These are phyloP conservation scores for Leucania comma DNA, from an alignment of 2,888 invertebrate species.

Conservation along the genomic window DNA sequence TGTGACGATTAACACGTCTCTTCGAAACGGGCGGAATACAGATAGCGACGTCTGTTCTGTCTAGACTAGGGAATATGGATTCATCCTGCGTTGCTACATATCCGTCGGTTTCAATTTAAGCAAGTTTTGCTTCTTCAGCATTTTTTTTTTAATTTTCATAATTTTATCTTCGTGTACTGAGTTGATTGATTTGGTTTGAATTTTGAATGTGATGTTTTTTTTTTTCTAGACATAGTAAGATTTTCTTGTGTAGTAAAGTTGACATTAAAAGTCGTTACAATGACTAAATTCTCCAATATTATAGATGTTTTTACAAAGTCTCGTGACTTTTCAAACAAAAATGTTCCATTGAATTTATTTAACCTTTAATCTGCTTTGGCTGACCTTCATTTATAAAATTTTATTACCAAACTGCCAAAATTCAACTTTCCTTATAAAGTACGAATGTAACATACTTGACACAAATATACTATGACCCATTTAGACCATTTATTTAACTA, in stretches of 20 bases:
- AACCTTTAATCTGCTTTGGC: conserved; percentile 7
- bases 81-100: conserved; percentile 54
- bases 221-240: no score
- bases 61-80: conserved; percentile 63
- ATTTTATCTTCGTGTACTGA: background rate
- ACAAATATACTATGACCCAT: conserved; percentile 26
- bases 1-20: conserved; percentile 66
- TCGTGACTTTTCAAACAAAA: background rate
- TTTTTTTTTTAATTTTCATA: conserved; percentile 19
- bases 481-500: conserved; percentile 30
- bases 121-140: conserved; percentile 39
- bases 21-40: conserved; percentile 61
- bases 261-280: background rate
- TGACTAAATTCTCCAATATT: background rate
- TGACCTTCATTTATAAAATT: conserved; percentile 24
- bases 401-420: conserved; percentile 18
- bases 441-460: conserved; percentile 45
- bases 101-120: conserved; percentile 59
- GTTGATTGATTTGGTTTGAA: background rate
- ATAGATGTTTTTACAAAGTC: background rate
- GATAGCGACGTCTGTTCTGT: conserved; percentile 56
- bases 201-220: background rate
- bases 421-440: conserved; percentile 23
- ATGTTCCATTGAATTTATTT: conserved; percentile 3
- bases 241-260: background rate